Evolutionary conservation across 2,888 invertebrate genomes (phyloP), one percentile per base, ranked within the genome.

Genomic region (Saturnia pavonia): DNA sequence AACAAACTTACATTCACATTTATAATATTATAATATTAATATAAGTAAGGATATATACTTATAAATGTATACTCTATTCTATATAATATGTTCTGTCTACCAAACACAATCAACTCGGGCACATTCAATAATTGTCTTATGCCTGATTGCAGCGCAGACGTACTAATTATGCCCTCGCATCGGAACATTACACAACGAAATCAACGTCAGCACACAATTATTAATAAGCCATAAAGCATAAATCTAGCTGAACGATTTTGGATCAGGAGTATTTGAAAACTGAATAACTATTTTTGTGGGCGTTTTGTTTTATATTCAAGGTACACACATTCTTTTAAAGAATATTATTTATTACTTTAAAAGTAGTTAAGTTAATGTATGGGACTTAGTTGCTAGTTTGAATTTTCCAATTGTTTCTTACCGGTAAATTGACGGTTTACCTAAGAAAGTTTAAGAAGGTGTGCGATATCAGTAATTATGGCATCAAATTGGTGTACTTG

Each of bases 81-180:
- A 34, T 6, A 34, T n/a, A n/a, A n/a, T 65, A 19, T 40, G 22
- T 40, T 40, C 40, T 19, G 12, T 65, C 65, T 40, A n/a, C 27
- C 63, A 60, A 0, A 43, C 25, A 63, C 57, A 43, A 67, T 40
- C 60, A 69, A 42, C 19, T 65, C 40, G 1, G 22, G 14, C 48
- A 42, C 12, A 60, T 19, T 60, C 48, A 51, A 51, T 54, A 66
- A 16, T 14, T 27, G 54, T 34, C 34, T 51, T 54, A 70, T 67
- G 54, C 27, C 34, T 51, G 51, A 70, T 67, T 70, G 70, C 70
- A 66, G 54, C 42, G 70, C 66, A 67, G 48, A 70, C 70, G 54
- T 54, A 7, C 70, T 67, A 70, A 70, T 70, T 67, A 70, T 66
- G 51, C 16, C 42, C 19, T 70, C 22, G 66, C 54, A 57, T 69